phyloP scores from a whole-genome alignment of 2,797 vertebrate species.

The Chaenodraco wilsoni region DNA sequence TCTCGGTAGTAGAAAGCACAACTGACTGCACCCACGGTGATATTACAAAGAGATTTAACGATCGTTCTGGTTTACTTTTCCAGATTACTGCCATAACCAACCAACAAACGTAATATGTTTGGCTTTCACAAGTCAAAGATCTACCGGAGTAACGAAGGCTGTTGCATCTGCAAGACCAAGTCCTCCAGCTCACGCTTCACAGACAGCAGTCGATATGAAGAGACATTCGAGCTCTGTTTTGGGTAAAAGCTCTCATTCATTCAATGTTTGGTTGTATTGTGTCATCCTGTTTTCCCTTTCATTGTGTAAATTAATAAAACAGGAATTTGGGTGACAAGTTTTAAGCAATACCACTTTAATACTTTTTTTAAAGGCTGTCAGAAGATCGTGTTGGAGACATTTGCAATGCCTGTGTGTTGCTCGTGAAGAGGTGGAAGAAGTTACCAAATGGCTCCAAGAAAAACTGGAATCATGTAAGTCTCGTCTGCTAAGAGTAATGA shows the following conservation, averaged over 20 bases:
- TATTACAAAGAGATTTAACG: neutral
- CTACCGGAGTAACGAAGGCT: constrained; percentile 88
- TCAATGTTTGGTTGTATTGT: neutral
- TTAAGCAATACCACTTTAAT: neutral
- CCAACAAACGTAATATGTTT: constrained; percentile 78
- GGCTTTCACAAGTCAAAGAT: constrained; percentile 90
- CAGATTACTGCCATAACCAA: constrained; percentile 43
- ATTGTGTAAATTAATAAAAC: too few species aligned
- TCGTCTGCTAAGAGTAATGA: neutral
- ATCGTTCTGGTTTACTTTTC: constrained; percentile 8
- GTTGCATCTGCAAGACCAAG: constrained; percentile 90
- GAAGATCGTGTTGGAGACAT: constrained; percentile 88
- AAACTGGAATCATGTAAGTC: constrained; percentile 88
- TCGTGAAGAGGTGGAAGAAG: constrained; percentile 89
- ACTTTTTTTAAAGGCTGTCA: constrained; percentile 72
- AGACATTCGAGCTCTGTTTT: constrained; percentile 86
- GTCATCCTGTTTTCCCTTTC: neutral
- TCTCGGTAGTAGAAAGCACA: constrained; percentile 43
- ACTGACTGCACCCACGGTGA: constrained; percentile 42
- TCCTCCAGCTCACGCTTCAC: constrained; percentile 89
- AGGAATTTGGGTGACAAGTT: neutral
- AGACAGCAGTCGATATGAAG: constrained; percentile 88
- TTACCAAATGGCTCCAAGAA: constrained; percentile 87
- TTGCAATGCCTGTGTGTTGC: constrained; percentile 87
- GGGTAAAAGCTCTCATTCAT: constrained; percentile 73